These are phyloP conservation scores for Phthorimaea operculella DNA, from an alignment of 1,140 invertebrate species.

Conservation along the genomic window DNA sequence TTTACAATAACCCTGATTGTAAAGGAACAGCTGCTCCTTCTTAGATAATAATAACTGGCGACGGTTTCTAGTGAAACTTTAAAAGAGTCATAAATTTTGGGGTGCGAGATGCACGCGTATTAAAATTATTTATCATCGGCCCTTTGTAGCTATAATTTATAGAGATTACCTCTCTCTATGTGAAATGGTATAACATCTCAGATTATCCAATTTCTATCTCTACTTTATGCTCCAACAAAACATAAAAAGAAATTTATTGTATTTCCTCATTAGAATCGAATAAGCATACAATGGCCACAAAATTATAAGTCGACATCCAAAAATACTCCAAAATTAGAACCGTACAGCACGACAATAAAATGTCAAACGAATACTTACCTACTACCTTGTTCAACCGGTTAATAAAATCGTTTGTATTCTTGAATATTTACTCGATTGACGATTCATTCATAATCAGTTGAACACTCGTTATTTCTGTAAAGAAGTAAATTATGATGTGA, in stretches of 20 bases:
- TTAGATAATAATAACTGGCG: conserved; percentile 2
- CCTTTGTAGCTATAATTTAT: neutral
- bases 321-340: neutral
- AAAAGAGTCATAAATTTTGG: conserved; percentile 2
- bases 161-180: neutral
- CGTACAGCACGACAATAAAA: neutral
- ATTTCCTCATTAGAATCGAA: neutral
- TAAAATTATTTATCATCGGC: neutral
- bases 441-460: neutral
- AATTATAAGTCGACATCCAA: neutral
- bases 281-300: neutral
- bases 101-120: neutral
- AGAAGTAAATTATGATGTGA: no score
- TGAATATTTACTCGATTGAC: conserved; percentile 1
- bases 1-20: conserved; percentile 30
- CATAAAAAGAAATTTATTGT: neutral
- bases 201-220: neutral
- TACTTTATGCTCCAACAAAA: neutral
- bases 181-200: neutral
- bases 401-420: neutral
- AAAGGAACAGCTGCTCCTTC: conserved; percentile 16
- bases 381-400: neutral
- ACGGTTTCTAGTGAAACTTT: neutral
- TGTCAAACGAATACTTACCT: neutral
- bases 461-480: neutral